These are phyloP conservation scores for Psococerastis gibbosa DNA, from an alignment of 2,888 invertebrate species.

Conservation along the genomic window DNA sequence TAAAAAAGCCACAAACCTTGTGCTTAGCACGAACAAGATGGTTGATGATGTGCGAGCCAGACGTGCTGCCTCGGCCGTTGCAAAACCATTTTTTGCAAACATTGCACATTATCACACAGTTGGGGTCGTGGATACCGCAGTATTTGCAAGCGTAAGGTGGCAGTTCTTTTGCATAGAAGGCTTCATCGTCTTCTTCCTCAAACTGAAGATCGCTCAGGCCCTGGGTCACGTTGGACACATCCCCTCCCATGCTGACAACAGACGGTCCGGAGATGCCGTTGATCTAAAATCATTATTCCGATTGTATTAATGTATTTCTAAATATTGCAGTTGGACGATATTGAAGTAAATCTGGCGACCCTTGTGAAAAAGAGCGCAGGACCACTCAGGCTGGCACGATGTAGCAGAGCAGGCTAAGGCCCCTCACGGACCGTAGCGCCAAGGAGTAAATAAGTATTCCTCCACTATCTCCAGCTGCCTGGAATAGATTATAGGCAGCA, in stretches of 20 bases:
- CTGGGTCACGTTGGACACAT: slow-evolving; percentile 49
- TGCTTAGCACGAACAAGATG: slow-evolving; percentile 98
- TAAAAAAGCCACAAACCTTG: slow-evolving; percentile 38
- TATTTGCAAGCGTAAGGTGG: slow-evolving; percentile 97
- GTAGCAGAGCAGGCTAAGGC: no score
- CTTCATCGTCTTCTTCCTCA: slow-evolving; percentile 88
- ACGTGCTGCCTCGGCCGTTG: slow-evolving; percentile 94
- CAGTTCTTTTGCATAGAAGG: slow-evolving; percentile 67
- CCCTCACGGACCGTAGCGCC: no score
- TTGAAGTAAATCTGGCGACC: no score
- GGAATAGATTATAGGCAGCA: no score
- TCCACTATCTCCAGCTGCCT: no score
- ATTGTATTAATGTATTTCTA: no score
- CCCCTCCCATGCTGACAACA: slow-evolving; percentile 33
- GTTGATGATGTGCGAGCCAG: slow-evolving; percentile 96
- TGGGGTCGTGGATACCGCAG: slow-evolving; percentile 95
- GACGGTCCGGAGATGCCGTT: slow-evolving; percentile 43
- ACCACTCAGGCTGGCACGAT: no score
- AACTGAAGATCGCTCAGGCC: slow-evolving; percentile 77
- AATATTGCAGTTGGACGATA: no score
- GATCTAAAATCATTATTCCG: slow-evolving; percentile 32
- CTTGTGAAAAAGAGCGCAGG: no score
- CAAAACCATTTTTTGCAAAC: slow-evolving; percentile 99
- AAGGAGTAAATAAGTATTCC: no score
- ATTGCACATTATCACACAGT: slow-evolving; percentile 96